Conservation (phyloP, 30 jellyfish, hydroid and myxozoan species). For the Turritopsis dohrnii region DNA sequence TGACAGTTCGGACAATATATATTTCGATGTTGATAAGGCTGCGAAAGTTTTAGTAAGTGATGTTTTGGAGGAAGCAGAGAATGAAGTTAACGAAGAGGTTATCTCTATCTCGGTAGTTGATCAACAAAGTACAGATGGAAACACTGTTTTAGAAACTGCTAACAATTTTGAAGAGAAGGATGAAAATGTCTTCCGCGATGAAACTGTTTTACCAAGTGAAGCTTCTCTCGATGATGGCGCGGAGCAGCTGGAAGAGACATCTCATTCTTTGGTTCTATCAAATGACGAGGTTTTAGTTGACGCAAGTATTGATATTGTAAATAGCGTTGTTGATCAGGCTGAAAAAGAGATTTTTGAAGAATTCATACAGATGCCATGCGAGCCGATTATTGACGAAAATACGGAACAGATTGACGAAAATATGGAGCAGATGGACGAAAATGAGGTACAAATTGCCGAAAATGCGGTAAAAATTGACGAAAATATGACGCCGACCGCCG, state of each 20-base stretch:
- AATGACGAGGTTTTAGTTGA: neutral
- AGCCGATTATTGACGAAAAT: neutral
- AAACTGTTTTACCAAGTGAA: neutral
- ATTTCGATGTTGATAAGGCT: slow-evolving; percentile 1
- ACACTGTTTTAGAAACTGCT: neutral
- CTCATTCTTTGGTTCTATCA: neutral
- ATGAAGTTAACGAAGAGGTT: neutral
- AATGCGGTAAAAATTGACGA: neutral
- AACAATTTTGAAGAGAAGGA: neutral
- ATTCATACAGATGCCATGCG: neutral
- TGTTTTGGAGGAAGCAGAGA: neutral
- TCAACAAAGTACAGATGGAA: neutral
- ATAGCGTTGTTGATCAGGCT: slow-evolving; percentile 1
- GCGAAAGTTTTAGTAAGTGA: neutral
- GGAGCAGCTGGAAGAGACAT: no score
- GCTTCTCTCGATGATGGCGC: neutral
- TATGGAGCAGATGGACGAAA: neutral
- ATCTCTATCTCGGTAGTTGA: neutral
- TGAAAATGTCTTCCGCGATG: neutral
- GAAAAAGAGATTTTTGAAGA: slow-evolving; percentile 16
- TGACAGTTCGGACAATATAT: neutral
- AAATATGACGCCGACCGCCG: neutral
- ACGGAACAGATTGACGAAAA: neutral
- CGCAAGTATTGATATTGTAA: neutral
- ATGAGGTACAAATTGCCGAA: neutral